Evolutionary conservation across 2,888 invertebrate genomes (phyloP).

Genomic region (Drosophila diplacantha): DNA sequence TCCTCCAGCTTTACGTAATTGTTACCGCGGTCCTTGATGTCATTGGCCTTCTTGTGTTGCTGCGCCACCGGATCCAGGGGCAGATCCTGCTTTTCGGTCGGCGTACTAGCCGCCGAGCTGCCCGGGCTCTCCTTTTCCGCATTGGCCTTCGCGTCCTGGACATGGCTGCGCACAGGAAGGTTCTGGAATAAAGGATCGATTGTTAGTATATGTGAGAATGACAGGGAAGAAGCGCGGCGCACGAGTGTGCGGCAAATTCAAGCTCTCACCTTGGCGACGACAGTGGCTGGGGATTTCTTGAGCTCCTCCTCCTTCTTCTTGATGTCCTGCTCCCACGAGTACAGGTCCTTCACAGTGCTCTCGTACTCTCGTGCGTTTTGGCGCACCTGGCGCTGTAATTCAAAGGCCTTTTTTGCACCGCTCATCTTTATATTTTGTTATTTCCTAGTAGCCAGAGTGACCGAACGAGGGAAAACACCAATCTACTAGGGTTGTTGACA

Average conservation of each 20-base stretch:
- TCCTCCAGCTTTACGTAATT: conserved; percentile 86
- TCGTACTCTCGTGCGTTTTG: conserved; percentile 70
- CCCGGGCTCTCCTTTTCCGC: conserved; percentile 16
- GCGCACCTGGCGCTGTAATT: conserved; percentile 77
- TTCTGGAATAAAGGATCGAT: conserved; percentile 22
- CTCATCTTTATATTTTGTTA: conserved; percentile 7
- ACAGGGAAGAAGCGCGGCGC: not conserved
- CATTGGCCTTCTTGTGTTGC: conserved; percentile 68
- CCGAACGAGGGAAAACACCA: not conserved
- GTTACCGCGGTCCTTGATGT: conserved; percentile 84
- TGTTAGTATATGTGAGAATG: not conserved
- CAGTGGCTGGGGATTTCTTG: conserved; percentile 45
- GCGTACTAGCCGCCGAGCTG: conserved; percentile 50
- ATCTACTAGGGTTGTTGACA: too few species aligned
- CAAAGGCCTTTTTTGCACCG: conserved; percentile 57
- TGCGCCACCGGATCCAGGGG: conserved; percentile 56
- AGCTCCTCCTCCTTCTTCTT: conserved; percentile 74
- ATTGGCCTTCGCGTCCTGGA: not conserved
- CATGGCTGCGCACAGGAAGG: conserved; percentile 64
- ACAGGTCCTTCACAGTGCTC: conserved; percentile 69
- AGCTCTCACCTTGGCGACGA: conserved; percentile 48
- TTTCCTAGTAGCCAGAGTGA: conserved; percentile 3
- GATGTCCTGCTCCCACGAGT: conserved; percentile 76
- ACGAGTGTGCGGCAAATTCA: conserved; percentile 5
- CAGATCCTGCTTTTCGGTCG: conserved; percentile 67